Base-by-base conservation (phyloP, 2,888 invertebrate genomes). In the Acanthacorydalis orientalis region DNA sequence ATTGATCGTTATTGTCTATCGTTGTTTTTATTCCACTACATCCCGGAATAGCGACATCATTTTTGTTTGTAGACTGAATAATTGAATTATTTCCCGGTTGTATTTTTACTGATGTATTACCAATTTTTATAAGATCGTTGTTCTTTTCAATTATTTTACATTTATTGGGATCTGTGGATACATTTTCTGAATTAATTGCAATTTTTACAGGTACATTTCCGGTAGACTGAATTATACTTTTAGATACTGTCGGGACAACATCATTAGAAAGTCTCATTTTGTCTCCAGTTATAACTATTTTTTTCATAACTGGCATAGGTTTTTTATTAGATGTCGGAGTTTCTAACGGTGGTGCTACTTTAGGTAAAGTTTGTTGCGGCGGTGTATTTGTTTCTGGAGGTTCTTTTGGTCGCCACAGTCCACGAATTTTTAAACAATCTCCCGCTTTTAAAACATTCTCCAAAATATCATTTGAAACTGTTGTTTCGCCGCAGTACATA, bases 401-500 rank as follows among this genome's bases (percentile, higher is more conserved):
- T 48, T 75, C 75, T 46, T 74, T 71, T 53, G 78, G 81, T 56
- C 85, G 73, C 74, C 85, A 88, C 1, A 88, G 67, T 0, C 88
- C 88, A 43, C 85, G 77, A 44, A 87, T 82, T 62, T 86, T 82
- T 4, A 88, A 65, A 11, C 86, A 76, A 60, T 88, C 87, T 0
- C 88, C 88, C 0, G 87, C 88, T 59, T 80, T 78, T 31, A 88
- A 62, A 1, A 88, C 87, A 52, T 78, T 82, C 54, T 83, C 85
- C 50, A 88, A 64, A 43, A 88, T 83, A 59, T 86, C 87, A 64
- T 87, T 86, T 47, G 85, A 83, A 31, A 88, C 87, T 40, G 87
- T 87, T 31, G 87, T 84, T 67, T 83, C 83, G 16, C 81, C 81
- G 68, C 64, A 61, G 66, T 88, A 88, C 85, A 88, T 88, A 62